phyloP scores from a whole-genome alignment of 1,140 invertebrate species.

The Trichomalopsis sarcophagae region DNA sequence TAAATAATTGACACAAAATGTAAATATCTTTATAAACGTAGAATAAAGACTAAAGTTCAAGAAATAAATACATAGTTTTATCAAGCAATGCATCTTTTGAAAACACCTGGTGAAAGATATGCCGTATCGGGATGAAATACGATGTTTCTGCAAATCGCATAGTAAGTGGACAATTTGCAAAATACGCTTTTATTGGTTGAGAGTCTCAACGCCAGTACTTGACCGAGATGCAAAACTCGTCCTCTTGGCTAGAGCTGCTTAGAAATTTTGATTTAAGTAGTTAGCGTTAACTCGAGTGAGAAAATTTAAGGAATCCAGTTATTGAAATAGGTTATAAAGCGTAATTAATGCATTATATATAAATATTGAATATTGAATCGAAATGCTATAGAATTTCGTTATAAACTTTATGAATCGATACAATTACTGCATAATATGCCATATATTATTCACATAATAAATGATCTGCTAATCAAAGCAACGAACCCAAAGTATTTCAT shows the following conservation, averaged over 20 bases:
- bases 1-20: too few relatives aligned
- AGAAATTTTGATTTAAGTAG: background rate
- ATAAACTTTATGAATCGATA: too few relatives aligned
- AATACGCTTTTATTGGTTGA: background rate
- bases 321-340: too few relatives aligned
- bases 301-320: background rate
- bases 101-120: background rate
- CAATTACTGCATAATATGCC: too few relatives aligned
- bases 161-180: background rate
- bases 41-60: too few relatives aligned
- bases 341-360: background rate
- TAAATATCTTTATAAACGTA: too few relatives aligned
- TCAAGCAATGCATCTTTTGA: background rate
- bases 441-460: too few relatives aligned
- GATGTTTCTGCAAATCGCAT: background rate
- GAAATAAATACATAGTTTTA: too few relatives aligned
- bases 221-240: background rate
- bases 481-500: background rate
- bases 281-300: background rate
- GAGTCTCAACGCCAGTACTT: background rate
- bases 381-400: too few relatives aligned
- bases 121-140: background rate
- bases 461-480: background rate
- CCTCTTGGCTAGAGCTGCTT: background rate
- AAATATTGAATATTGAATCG: too few relatives aligned